Evolutionary conservation across 2,797 vertebrate genomes (phyloP), one percentile per base, ranked within the genome.

Genomic region (Esox masquinongy): DNA sequence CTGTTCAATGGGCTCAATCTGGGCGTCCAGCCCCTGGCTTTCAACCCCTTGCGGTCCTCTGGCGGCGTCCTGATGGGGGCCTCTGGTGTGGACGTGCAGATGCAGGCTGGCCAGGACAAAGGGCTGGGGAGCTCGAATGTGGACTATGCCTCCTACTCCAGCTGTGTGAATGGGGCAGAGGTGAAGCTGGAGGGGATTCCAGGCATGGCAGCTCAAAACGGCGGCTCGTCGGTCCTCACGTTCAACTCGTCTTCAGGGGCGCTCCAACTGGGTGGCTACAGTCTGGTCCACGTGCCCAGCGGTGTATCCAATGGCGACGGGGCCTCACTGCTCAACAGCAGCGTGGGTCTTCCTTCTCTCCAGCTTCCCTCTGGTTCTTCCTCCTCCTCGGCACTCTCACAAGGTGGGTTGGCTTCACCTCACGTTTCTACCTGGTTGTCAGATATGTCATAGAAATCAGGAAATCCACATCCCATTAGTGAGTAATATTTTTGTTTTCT

Each of bases 261-360:
- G 39, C 94, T 97, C 87, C 97, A 98, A 91, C 95, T 98, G 90
- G 97, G 96, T 85, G 96, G 96, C 76, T 99, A 99, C 91, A 96
- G 96, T 87, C 95, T 99, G 88, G 96, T 98, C 88, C 97, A 96
- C 88, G 95, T 98, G 84, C 95, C 96, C 47, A 95, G 93, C 86
- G 94, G 88, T 17, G 88, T 89, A 51, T 84, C 96, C 31, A 95
- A 96, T 89, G 87, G 90, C 68, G 94, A 95, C 73, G 89, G 94
- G 84, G 94, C 93, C 88, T 85, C 91, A 31, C 91, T 97, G 84
- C 93, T 97, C 83, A 96, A 93, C 71, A 95, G 93, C 83, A 94
- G 94, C 71, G 92, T 97, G 75, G 95, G 95, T 79, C 96, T 98
- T 88, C 95, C 97, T 86, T 90, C 96, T 24, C 90, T 98, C 79